Base-by-base conservation (phyloP, 2,888 invertebrate genomes). In the Baronia brevicornis region DNA sequence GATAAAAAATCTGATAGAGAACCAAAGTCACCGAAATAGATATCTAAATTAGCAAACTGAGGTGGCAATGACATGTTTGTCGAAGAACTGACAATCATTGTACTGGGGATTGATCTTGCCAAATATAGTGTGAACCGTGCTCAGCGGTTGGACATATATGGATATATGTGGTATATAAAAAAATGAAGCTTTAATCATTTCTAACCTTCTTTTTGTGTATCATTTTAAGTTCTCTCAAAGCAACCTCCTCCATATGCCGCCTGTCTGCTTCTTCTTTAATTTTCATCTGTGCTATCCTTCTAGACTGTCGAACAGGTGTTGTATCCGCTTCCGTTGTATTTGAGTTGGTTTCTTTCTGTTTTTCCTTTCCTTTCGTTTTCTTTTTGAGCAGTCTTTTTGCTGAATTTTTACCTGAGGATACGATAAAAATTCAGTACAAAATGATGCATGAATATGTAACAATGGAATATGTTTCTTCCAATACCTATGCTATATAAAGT, bases 251-350 rank as follows among this genome's bases (percentile, higher is more conserved):
- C 28, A 89, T 65, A 41, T 91, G 88, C 5, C 92, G 75, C 1
- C 92, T 72, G 39, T 95, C 93, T 0, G 93, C 93, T 61, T 95
- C 94, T 58, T 95, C 95, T 44, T 90, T 91, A 36, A 95, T 94
- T 66, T 95, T 93, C 54, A 94, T 86, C 66, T 94, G 94, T 0
- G 95, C 96, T 48, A 96, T 93, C 38, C 96, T 85, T 1, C 95
- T 85, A 2, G 94, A 94, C 55, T 93, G 92, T 4, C 96, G 77
- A 3, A 94, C 91, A 0, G 88, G 87, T 7, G 85, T 64, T 9
- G 70, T 54, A 25, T 75, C 84, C 0, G 67, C 65, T 1, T 80
- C 74, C 0, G 52, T 54, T 4, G 45, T 44, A 0, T 48, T 38
- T 2, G 43, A 44, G 1, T 47, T 36, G 1, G 41, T 45, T 1